phyloP scores from a whole-genome alignment of 2,797 vertebrate genomes.

The Sebastolobus alascanus region DNA sequence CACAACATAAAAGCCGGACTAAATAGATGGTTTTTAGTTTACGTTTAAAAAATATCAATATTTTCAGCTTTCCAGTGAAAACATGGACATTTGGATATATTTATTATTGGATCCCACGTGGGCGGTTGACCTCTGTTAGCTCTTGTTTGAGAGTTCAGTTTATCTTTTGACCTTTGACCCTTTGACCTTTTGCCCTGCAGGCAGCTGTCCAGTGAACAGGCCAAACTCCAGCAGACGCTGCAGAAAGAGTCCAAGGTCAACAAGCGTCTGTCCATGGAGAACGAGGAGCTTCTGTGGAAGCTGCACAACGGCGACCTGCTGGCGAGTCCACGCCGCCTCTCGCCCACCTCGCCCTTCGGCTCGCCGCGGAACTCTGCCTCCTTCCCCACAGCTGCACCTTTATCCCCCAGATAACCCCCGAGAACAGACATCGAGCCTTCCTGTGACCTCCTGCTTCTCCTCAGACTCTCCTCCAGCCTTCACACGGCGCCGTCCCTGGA shows the following conservation, averaged over 20 bases:
- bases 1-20: no score
- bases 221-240: constrained; percentile 91
- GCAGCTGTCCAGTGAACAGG: constrained; percentile 94
- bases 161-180: no score
- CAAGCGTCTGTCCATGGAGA: constrained; percentile 97
- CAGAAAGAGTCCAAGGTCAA: constrained; percentile 97
- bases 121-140: not conserved
- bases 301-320: constrained; percentile 94
- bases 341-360: constrained; percentile 87
- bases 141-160: not conserved
- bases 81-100: not conserved
- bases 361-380: constrained; percentile 89
- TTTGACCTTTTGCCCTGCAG: no score
- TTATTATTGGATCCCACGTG: not conserved
- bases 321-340: constrained; percentile 89
- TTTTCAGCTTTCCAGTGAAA: no score
- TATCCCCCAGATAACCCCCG: constrained; percentile 91
- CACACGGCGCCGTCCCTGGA: constrained; percentile 17
- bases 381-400: constrained; percentile 86
- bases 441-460: not conserved
- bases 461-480: constrained; percentile 2
- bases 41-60: no score
- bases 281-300: constrained; percentile 97
- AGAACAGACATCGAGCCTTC: not conserved
- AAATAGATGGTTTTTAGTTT: no score